A percentile compares a stretch with the other conserved stretches of the same genome.
Conservation (phyloP, 2,113 vertebrate species). For the Takifugu bimaculatus region DNA sequence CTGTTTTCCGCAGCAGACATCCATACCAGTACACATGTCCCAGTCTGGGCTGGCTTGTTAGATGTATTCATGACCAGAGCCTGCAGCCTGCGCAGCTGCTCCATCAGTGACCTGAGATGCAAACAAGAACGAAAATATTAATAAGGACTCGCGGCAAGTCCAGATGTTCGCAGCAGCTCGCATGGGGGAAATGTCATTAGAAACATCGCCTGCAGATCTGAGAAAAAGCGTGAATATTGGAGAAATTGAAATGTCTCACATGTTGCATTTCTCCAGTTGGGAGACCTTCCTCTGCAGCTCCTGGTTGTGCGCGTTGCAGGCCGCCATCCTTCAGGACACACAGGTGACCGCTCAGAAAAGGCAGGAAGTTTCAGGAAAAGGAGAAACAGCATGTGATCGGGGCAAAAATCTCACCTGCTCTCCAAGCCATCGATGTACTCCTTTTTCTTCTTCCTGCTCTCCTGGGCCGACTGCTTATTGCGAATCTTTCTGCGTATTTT, state of each 20-base stretch:
- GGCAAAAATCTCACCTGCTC: conserved; percentile 73
- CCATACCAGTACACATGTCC: conserved; percentile 84
- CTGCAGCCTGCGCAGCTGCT: conserved; percentile 88
- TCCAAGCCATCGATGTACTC: conserved; percentile 93
- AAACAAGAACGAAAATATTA: conserved; percentile 12
- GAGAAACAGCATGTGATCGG: not conserved
- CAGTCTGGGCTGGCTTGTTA: conserved; percentile 84
- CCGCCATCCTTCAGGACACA: conserved; percentile 78
- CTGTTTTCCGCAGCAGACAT: not conserved
- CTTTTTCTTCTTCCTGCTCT: conserved; percentile 96
- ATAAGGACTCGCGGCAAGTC: not conserved
- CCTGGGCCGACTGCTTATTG: conserved; percentile 95
- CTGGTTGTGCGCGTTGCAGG: conserved; percentile 87
- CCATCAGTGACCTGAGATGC: conserved; percentile 82
- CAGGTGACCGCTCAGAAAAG: not conserved
- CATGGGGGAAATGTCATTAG: conserved; percentile 2
- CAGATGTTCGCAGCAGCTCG: conserved; percentile 1
- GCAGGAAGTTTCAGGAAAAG: not conserved
- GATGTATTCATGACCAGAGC: conserved; percentile 84
- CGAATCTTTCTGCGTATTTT: conserved; percentile 95
- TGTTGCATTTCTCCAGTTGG: conserved; percentile 91
- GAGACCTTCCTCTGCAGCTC: conserved; percentile 94
- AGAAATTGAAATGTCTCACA: conserved; percentile 74
- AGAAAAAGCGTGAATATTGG: not conserved
- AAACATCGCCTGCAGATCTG: not conserved